Conservation (phyloP, 2,888 invertebrate genomes). For the Drosophila hamatofila region DNA sequence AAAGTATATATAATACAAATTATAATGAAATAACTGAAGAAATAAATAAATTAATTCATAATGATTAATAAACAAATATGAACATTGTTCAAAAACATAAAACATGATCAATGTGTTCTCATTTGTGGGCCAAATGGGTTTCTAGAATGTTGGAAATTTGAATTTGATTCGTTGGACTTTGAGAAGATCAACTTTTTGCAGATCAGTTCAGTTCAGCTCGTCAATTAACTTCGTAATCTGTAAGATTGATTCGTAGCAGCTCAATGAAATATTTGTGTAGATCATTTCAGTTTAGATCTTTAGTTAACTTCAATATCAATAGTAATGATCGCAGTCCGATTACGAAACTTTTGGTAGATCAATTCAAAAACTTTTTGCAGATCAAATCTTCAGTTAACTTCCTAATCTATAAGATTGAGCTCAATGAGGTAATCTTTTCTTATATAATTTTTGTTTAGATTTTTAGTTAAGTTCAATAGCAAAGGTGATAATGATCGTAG, state of each 20-base stretch:
- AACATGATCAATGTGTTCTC: not conserved
- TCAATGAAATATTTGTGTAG: too few species aligned
- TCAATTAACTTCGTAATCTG: too few species aligned
- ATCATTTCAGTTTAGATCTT: too few species aligned
- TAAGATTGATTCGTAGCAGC: too few species aligned
- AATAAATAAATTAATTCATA: constrained; percentile 81
- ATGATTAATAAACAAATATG: constrained; percentile 83
- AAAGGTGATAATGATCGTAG: too few species aligned
- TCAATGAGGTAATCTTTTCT: too few species aligned
- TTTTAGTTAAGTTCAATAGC: too few species aligned
- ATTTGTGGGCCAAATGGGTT: not conserved
- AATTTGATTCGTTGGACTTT: too few species aligned
- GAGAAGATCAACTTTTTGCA: not conserved
- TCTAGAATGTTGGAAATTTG: not conserved
- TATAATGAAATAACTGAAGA: constrained; percentile 81
- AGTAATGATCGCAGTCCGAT: not conserved
- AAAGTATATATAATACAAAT: constrained; percentile 73
- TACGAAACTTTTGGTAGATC: not conserved
- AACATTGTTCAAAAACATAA: constrained; percentile 83
- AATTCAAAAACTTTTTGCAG: too few species aligned
- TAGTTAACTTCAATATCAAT: not conserved
- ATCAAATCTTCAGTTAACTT: too few species aligned
- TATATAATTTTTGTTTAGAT: too few species aligned
- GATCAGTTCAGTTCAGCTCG: not conserved
- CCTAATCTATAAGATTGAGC: too few species aligned